Evolutionary conservation across 2,113 vertebrate species (phyloP).

Genomic region (Tachycineta bicolor): DNA sequence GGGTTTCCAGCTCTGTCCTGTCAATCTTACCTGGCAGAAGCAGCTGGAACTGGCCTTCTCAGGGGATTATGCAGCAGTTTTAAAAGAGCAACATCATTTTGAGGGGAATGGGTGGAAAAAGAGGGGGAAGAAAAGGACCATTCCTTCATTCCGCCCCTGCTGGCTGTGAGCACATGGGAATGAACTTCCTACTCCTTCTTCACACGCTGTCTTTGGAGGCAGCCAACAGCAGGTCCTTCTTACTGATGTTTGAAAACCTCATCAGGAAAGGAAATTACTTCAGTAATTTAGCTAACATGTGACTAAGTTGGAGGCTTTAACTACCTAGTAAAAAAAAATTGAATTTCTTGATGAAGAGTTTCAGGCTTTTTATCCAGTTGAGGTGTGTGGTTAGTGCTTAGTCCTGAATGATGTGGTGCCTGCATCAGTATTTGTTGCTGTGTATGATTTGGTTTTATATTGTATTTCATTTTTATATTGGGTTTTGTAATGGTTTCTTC

Average conservation of each 20-base stretch:
- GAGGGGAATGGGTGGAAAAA: neutral
- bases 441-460: no score
- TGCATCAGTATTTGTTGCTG: neutral
- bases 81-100: neutral
- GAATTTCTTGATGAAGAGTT: neutral
- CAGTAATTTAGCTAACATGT: neutral
- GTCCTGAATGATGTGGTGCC: neutral
- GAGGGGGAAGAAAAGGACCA: neutral
- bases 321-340: neutral
- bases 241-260: neutral
- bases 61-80: neutral
- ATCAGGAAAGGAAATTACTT: neutral
- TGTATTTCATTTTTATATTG: no score
- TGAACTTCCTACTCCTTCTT: neutral
- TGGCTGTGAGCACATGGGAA: neutral
- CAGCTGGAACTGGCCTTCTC: neutral
- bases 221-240: neutral
- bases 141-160: accelerated
- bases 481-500: no score
- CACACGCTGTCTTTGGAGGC: accelerated
- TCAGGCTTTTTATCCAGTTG: neutral
- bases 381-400: neutral
- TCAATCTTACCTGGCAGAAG: neutral
- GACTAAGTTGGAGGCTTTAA: neutral
- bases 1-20: neutral